Evolutionary conservation across 2,888 invertebrate species (phyloP).

Genomic region (Leptura quadrifasciata): DNA sequence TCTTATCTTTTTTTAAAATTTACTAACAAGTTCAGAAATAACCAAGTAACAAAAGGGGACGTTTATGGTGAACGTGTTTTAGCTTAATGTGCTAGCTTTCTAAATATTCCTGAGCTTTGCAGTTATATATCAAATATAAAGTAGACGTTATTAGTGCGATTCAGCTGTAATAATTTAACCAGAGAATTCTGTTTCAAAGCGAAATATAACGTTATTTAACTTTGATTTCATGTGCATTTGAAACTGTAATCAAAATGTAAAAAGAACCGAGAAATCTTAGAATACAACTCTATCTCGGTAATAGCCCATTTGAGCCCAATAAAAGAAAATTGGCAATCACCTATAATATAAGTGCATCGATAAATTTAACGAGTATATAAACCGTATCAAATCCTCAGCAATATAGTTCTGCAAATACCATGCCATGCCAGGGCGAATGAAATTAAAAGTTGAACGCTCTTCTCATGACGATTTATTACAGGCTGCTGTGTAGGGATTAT

Average conservation of each 20-base stretch:
- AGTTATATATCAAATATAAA: neutral
- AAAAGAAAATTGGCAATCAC: conserved; percentile 32
- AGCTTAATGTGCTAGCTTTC: too few species aligned
- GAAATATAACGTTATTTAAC: conserved; percentile 10
- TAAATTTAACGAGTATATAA: conserved; percentile 26
- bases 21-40: too few species aligned
- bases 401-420: neutral
- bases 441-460: neutral
- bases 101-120: too few species aligned
- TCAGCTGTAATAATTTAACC: neutral
- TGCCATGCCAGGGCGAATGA: neutral
- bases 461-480: neutral
- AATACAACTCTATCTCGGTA: conserved; percentile 25
- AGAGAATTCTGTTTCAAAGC: neutral
- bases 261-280: conserved; percentile 15
- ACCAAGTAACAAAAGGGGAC: too few species aligned
- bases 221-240: conserved; percentile 20
- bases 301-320: conserved; percentile 31
- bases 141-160: neutral
- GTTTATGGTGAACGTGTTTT: too few species aligned
- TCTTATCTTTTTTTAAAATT: too few species aligned
- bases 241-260: conserved; percentile 31
- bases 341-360: conserved; percentile 23
- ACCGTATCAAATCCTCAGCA: conserved; percentile 10
- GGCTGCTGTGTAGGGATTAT: too few species aligned